Percentiles rank a stretch among this genome's conserved stretches.
phyloP scores from a whole-genome alignment of 2,113 vertebrate genomes.

The Melanotaenia duboulayi region DNA sequence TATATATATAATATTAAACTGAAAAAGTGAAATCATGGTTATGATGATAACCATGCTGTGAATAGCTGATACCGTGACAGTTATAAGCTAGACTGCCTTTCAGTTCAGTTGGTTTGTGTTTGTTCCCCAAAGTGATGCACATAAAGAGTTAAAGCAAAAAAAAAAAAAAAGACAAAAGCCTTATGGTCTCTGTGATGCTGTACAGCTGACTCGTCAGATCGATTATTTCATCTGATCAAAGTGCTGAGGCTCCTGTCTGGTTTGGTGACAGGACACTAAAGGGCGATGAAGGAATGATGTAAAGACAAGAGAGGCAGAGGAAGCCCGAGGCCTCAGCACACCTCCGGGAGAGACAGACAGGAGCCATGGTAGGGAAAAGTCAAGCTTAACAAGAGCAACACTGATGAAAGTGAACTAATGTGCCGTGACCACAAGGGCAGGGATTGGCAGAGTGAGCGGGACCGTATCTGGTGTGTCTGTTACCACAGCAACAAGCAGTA shows the following conservation, averaged over 20 bases:
- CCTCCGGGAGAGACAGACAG: conserved; percentile 4
- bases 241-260: conserved; percentile 1
- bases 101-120: too few relatives aligned
- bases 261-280: neutral
- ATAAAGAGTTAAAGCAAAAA: too few relatives aligned
- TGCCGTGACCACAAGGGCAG: conserved; percentile 37
- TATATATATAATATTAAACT: too few relatives aligned
- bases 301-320: conserved; percentile 17
- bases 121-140: too few relatives aligned
- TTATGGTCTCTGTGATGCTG: neutral
- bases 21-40: too few relatives aligned
- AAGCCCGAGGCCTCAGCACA: conserved; percentile 18
- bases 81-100: too few relatives aligned
- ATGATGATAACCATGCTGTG: too few relatives aligned
- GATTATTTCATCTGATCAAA: conserved; percentile 3
- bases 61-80: too few relatives aligned
- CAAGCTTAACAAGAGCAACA: conserved; percentile 36
- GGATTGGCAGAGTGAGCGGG: neutral
- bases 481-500: conserved; percentile 62
- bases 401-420: conserved; percentile 65
- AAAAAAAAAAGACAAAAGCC: too few relatives aligned
- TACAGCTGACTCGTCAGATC: neutral
- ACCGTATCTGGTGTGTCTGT: conserved; percentile 52
- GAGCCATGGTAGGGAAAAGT: conserved; percentile 17
- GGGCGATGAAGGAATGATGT: neutral